phyloP scores from a whole-genome alignment of 2,113 vertebrate genomes.

The Pseudonaja textilis region DNA sequence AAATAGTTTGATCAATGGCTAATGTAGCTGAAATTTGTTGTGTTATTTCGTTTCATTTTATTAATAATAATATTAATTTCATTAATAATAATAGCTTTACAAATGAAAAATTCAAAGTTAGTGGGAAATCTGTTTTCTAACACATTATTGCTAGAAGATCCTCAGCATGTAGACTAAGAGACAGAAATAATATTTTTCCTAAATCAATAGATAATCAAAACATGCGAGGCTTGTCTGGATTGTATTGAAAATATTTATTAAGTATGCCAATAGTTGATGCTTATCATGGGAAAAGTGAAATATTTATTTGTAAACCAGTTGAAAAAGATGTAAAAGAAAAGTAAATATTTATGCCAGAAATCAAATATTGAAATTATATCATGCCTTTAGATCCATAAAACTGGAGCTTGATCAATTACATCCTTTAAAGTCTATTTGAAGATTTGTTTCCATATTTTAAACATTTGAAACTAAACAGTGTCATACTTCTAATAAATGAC shows the following conservation, averaged over 20 bases:
- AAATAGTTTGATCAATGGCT: background rate
- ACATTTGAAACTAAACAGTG: background rate
- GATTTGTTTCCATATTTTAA: background rate
- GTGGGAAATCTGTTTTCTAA: background rate
- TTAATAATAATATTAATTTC: too few species aligned
- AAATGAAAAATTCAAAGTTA: background rate
- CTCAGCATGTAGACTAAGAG: background rate
- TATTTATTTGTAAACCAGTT: background rate
- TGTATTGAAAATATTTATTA: background rate
- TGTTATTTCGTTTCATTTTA: too few species aligned
- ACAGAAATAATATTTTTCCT: background rate
- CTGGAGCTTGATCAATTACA: background rate
- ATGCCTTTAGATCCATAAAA: background rate
- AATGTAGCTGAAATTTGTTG: background rate
- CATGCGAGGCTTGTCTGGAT: background rate
- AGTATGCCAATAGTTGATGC: background rate
- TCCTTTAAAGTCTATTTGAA: background rate
- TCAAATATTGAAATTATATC: background rate
- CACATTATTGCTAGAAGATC: background rate
- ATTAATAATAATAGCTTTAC: background rate
- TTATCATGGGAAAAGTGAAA: background rate
- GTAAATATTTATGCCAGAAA: background rate
- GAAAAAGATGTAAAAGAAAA: background rate
- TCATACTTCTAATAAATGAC: background rate
- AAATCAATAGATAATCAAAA: background rate